Evolutionary conservation across 2,113 vertebrate species (phyloP).

Genomic region (Irena cyanogastra): DNA sequence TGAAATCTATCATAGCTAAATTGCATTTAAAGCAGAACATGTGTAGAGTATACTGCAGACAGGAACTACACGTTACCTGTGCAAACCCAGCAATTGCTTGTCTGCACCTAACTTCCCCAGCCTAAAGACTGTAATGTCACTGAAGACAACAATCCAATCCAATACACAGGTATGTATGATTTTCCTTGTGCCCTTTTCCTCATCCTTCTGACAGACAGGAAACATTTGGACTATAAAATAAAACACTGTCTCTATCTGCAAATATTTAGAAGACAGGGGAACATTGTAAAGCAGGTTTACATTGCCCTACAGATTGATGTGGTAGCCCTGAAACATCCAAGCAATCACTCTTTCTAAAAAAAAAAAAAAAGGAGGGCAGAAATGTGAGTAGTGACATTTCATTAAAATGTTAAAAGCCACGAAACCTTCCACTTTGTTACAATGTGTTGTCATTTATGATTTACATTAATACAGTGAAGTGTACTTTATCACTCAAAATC

Average conservation of each 20-base stretch:
- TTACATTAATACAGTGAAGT: background rate
- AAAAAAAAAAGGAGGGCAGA: accelerated
- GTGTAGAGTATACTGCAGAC: background rate
- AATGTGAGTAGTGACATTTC: background rate
- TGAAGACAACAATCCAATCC: background rate
- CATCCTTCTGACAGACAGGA: background rate
- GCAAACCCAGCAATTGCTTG: background rate
- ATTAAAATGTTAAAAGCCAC: background rate
- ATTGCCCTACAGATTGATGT: background rate
- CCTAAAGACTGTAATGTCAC: background rate
- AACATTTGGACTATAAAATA: background rate
- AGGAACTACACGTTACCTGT: background rate
- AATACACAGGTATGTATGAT: accelerated
- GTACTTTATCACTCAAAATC: background rate
- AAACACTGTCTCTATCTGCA: background rate
- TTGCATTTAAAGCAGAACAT: background rate
- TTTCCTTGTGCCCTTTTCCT: background rate
- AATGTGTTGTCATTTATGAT: background rate
- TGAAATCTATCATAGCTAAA: background rate
- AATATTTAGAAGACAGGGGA: background rate
- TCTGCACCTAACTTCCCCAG: background rate
- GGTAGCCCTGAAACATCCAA: background rate
- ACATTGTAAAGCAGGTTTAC: background rate
- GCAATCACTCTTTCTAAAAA: background rate
- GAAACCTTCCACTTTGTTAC: background rate